These are phyloP conservation scores for Rugalucina vietnamica DNA, from an alignment of 2,888 invertebrate species.

Conservation along the genomic window DNA sequence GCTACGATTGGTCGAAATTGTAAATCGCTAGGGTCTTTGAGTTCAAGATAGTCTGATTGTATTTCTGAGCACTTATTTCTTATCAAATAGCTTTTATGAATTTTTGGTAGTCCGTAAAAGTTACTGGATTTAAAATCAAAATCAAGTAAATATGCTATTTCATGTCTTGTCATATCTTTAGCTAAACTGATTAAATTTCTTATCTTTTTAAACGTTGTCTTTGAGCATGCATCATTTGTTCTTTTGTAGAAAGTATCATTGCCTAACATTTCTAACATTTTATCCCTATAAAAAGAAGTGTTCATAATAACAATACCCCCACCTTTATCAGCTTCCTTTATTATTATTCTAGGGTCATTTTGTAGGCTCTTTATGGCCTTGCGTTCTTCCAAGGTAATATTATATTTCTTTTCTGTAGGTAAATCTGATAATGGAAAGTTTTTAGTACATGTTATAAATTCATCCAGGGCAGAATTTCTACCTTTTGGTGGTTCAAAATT, in stretches of 20 bases:
- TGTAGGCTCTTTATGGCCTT: not conserved
- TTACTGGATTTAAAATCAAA: not conserved
- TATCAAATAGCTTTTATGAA: not conserved
- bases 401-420: not conserved
- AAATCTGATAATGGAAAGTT: not conserved
- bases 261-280: conserved; percentile 27
- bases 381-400: not conserved
- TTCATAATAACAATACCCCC: conserved; percentile 46
- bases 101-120: not conserved
- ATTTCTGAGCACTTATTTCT: not conserved
- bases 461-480: not conserved
- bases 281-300: conserved; percentile 29
- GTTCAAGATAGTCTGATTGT: not conserved
- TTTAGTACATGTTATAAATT: not conserved
- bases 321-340: conserved; percentile 48
- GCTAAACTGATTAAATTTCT: too few species aligned
- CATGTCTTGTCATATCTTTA: not conserved
- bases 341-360: not conserved
- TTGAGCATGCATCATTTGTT: too few species aligned
- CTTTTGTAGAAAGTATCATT: conserved; percentile 20
- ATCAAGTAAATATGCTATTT: not conserved
- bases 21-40: not conserved
- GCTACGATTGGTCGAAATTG: not conserved
- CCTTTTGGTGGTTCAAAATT: conserved; percentile 10
- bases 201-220: too few species aligned